phyloP scores from a whole-genome alignment of 2,113 vertebrate genomes.

The crab-eating macaque (Macaca fascicularis) region T2T-MFA8v1.1 NC_088388.1:5425001-5425500 shows the following conservation, averaged over 20 bases:
- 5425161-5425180: neutral
- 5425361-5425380: no score
- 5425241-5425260: no score
- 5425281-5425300: neutral
- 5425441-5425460: no score
- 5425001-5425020: neutral
- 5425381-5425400: no score
- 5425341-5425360: no score
- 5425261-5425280: neutral
- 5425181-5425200: no score
- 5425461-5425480: neutral
- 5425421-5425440: no score
- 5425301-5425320: neutral
- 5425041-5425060: neutral
- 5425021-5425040: neutral
- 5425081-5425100: neutral
- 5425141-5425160: rapidly evolving
- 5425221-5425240: no score
- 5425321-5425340: neutral
- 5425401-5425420: no score
- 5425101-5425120: neutral
- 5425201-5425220: no score
- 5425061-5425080: rapidly evolving
- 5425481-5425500: rapidly evolving
- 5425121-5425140: neutral